These are phyloP conservation scores for Galemys pyrenaicus DNA, from an alignment of 2,113 vertebrate species.

Conservation along the genomic window DNA sequence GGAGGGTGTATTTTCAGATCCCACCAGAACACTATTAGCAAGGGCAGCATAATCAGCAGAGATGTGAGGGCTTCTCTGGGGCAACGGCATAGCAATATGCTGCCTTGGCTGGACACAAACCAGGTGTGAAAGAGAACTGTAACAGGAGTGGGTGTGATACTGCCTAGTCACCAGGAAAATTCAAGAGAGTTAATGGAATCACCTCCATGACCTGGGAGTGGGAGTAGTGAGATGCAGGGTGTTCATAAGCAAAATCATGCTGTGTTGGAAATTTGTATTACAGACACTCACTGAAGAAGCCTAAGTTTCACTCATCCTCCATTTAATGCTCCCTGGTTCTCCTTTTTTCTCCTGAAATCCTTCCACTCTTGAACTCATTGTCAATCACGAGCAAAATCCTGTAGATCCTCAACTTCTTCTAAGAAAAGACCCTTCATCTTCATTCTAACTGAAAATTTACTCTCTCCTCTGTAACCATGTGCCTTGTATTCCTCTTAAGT, in stretches of 20 bases:
- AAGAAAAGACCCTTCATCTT: neutral
- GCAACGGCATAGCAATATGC: neutral
- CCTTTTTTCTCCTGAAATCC: neutral
- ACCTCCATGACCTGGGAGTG: rapidly evolving
- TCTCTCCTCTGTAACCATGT: neutral
- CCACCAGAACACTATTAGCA: too few species aligned
- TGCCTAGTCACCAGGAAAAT: neutral
- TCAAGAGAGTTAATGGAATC: neutral
- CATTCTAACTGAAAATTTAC: neutral
- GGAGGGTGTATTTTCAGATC: neutral
- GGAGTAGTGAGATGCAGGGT: neutral
- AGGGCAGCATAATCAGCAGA: neutral
- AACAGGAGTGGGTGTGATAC: neutral
- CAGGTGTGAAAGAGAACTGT: neutral
- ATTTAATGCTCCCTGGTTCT: neutral
- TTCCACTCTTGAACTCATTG: neutral
- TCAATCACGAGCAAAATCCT: neutral
- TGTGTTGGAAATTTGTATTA: neutral
- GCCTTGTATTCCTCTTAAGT: rapidly evolving
- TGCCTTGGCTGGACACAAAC: neutral
- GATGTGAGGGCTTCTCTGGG: too few species aligned
- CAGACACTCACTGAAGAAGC: neutral
- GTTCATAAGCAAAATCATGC: neutral
- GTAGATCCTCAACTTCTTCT: neutral
- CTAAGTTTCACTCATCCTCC: too few species aligned